phyloP scores from a whole-genome alignment of 2,113 vertebrate species.

The Hypomesus transpacificus region DNA sequence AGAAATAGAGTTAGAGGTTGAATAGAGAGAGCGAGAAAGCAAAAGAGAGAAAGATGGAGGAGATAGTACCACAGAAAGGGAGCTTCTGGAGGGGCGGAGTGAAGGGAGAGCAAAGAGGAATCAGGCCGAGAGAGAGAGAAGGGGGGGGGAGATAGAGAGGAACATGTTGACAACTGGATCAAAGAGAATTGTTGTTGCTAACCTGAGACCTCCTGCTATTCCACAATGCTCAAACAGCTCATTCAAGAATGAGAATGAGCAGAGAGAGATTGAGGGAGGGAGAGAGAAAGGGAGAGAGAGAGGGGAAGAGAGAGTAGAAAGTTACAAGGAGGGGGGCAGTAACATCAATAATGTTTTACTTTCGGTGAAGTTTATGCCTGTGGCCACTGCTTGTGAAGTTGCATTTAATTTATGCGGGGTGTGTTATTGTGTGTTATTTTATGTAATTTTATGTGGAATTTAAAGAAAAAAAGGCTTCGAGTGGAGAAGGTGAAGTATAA shows the following conservation, averaged over 20 bases:
- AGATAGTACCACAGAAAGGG: not conserved
- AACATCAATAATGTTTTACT: too few relatives aligned
- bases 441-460: not conserved
- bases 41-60: slow-evolving; percentile 2
- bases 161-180: not conserved
- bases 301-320: not conserved
- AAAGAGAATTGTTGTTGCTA: slow-evolving; percentile 4
- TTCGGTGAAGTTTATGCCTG: too few relatives aligned
- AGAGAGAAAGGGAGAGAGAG: not conserved
- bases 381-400: too few relatives aligned
- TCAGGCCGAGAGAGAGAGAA: not conserved
- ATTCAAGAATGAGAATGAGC: not conserved
- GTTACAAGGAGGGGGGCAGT: not conserved
- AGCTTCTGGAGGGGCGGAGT: not conserved
- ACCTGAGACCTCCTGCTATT: slow-evolving; percentile 2
- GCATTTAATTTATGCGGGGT: too few relatives aligned
- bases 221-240: not conserved
- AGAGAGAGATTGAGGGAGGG: not conserved
- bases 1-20: not conserved
- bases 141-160: not conserved
- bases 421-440: too few relatives aligned
- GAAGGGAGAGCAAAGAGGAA: not conserved
- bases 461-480: not conserved
- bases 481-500: not conserved
- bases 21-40: not conserved